A percentile compares a stretch with the other conserved stretches of the same genome.
Conservation (phyloP, 2,113 vertebrate species). For the Gopherus flavomarginatus region DNA sequence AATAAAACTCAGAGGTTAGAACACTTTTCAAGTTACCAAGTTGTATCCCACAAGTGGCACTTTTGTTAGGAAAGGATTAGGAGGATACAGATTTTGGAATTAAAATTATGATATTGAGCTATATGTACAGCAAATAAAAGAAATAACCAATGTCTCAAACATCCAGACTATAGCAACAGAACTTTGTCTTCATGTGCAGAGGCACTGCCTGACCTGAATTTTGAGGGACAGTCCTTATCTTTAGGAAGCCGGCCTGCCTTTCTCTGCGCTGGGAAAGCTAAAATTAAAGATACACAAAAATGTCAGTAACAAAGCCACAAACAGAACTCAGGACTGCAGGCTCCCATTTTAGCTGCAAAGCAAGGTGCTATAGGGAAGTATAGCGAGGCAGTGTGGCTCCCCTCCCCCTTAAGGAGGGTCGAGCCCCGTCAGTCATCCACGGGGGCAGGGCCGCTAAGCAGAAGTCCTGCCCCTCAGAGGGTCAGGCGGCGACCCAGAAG, state of each 20-base stretch:
- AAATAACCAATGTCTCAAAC: rapidly evolving
- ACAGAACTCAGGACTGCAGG: no score
- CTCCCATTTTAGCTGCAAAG: neutral
- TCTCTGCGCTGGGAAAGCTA: no score
- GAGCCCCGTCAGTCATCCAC: no score
- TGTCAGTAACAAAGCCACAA: neutral
- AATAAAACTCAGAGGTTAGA: neutral
- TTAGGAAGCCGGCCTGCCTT: neutral
- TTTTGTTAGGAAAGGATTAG: neutral
- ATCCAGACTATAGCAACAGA: neutral
- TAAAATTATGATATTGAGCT: neutral
- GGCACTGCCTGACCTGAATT: neutral
- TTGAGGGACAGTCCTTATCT: neutral
- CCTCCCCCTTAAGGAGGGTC: no score
- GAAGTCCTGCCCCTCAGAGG: no score
- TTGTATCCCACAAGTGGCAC: neutral
- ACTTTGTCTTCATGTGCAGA: neutral
- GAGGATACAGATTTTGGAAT: neutral
- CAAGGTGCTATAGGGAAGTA: neutral
- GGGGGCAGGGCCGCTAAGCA: no score
- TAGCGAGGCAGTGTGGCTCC: no score
- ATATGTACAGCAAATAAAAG: neutral
- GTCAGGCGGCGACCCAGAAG: no score
- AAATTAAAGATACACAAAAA: neutral
- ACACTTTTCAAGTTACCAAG: neutral